Evolutionary conservation across 2,888 invertebrate genomes (phyloP).

Genomic region (Aricia artaxerxes): DNA sequence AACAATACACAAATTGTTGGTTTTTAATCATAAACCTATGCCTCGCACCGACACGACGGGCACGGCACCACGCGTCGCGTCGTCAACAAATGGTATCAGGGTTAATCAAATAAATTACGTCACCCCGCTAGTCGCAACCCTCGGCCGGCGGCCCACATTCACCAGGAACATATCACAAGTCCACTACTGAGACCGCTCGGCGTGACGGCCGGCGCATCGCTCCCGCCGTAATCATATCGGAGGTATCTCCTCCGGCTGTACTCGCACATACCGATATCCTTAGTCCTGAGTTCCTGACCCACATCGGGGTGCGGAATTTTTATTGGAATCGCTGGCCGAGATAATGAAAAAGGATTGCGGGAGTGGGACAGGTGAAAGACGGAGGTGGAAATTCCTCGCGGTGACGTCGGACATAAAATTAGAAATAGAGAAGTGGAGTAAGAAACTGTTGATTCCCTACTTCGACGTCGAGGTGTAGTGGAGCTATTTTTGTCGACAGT

Average conservation of each 20-base stretch:
- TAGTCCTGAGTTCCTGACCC: background rate
- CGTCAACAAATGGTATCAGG: background rate
- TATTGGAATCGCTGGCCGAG: constrained; percentile 3
- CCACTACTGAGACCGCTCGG: background rate
- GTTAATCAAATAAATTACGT: background rate
- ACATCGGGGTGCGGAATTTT: background rate
- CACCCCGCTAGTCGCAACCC: background rate
- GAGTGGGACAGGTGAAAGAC: background rate
- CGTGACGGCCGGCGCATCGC: background rate
- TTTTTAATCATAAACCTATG: background rate
- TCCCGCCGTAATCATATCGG: background rate
- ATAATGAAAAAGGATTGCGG: constrained; percentile 6
- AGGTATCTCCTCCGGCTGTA: background rate
- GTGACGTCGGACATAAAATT: background rate
- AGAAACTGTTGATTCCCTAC: background rate
- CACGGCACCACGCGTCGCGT: background rate
- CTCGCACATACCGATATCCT: background rate
- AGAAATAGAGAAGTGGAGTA: background rate
- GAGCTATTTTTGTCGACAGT: background rate
- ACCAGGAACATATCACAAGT: background rate
- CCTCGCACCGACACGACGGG: too few relatives aligned
- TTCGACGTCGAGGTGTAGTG: background rate
- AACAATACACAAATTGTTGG: background rate
- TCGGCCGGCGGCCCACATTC: background rate
- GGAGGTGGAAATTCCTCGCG: background rate